Conservation (phyloP, 2,113 vertebrate species). For the Ifrita kowaldi region DNA sequence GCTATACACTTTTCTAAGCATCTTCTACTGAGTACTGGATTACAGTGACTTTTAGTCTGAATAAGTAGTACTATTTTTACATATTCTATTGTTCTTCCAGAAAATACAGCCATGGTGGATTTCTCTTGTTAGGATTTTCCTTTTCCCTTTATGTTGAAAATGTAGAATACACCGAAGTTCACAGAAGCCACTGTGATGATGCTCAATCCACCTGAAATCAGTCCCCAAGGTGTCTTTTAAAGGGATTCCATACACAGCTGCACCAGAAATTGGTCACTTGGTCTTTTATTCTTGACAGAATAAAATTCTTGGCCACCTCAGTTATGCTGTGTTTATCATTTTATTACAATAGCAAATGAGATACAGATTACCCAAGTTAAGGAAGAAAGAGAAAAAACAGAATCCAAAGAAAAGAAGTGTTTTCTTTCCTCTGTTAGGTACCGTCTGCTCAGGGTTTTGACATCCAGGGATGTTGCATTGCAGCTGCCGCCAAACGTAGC, state of each 20-base stretch:
- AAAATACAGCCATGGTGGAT: not conserved
- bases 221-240: not conserved
- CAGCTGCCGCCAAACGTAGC: not conserved
- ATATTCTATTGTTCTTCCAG: not conserved
- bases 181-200: not conserved
- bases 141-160: not conserved
- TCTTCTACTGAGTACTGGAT: not conserved
- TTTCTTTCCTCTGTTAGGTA: not conserved
- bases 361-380: not conserved
- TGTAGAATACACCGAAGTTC: not conserved
- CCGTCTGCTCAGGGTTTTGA: not conserved
- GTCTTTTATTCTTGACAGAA: not conserved
- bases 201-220: not conserved
- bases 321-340: not conserved
- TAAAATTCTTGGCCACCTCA: not conserved
- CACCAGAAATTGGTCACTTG: not conserved
- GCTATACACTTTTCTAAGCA: not conserved
- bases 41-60: not conserved
- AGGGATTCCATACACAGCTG: not conserved
- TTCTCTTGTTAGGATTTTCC: not conserved
- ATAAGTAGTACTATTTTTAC: not conserved
- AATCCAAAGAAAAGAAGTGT: not conserved
- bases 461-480: not conserved
- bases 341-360: not conserved
- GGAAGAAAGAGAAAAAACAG: not conserved